Evolutionary conservation across 2,888 invertebrate genomes (phyloP), one percentile per base, ranked within the genome.

Genomic region (Orthonychiurus folsomi): DNA sequence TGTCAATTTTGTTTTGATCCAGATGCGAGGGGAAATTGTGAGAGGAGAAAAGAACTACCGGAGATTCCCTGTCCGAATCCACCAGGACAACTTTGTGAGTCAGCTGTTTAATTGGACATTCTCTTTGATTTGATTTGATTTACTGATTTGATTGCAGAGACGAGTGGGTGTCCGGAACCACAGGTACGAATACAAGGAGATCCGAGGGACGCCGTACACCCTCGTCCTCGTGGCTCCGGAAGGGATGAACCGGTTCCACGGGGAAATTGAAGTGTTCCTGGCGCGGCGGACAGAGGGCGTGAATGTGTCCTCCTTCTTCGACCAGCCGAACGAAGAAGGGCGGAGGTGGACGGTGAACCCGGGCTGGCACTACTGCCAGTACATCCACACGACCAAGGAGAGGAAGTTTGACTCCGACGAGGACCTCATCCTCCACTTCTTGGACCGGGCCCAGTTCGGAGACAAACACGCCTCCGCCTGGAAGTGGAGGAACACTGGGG

Each of bases 11-110:
- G 20, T 53, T 21, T 9, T 9, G 20, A 21, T 52, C 3, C 77
- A 93, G 92, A 82, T 93, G 75, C 84, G 93, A 72, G 86, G 86
- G 76, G 92, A 92, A 74, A 92, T 93, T 91, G 89, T 93, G 74
- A 88, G 89, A 92, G 75, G 88, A 89, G 72, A 89, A 89, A 77
- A 92, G 91, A 91, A 92, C 78, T 87, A 88, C 15, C 88, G 24
- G n/a, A 9, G 88, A 75, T 83, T 93, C 64, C 86, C 85, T 1
- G 87, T 93, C 21, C 87, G 91, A 76, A 85, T 89, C 61, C 92
- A 92, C 75, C 88, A 88, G 75, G 91, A 92, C 76, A 84, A 86
- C 72, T 89, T 93, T 87, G 93, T 93, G 78, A 83, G 81, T 21
- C n/a, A 15, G 48, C 48, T 12, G n/a, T 15, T n/a, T 15, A n/a